phyloP scores from a whole-genome alignment of 1,140 invertebrate species.

The Aradophagus sp. region DNA sequence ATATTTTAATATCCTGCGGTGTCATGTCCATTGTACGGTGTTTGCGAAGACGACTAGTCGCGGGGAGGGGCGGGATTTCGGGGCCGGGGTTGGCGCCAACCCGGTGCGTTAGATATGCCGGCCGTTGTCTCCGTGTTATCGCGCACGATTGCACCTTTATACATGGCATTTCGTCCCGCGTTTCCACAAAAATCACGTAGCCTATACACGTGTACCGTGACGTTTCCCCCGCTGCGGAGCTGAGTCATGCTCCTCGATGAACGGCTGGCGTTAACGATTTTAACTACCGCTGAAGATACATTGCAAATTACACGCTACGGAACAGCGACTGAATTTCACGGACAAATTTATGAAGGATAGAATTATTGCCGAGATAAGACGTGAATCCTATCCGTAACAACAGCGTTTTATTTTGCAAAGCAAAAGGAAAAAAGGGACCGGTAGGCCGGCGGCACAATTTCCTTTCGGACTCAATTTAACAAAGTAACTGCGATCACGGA shows the following conservation, averaged over 20 bases:
- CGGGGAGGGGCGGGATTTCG: slow-evolving; percentile 1
- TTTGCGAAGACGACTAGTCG: slow-evolving; percentile 27
- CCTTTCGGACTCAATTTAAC: too few species aligned
- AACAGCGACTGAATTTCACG: slow-evolving; percentile 40
- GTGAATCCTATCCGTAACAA: slow-evolving; percentile 11
- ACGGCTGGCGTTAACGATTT: slow-evolving; percentile 57
- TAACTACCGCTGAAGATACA: slow-evolving; percentile 53
- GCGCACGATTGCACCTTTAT: slow-evolving; percentile 64
- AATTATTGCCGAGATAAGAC: slow-evolving; percentile 50
- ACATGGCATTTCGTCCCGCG: slow-evolving; percentile 47
- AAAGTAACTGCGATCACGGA: too few species aligned
- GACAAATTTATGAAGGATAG: slow-evolving; percentile 47
- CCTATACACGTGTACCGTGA: slow-evolving; percentile 56
- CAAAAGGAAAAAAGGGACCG: not conserved
- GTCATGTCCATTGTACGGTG: slow-evolving; percentile 62
- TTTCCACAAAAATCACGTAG: slow-evolving; percentile 63
- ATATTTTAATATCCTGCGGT: slow-evolving; percentile 68
- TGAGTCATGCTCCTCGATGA: slow-evolving; percentile 56
- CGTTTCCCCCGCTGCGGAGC: slow-evolving; percentile 52
- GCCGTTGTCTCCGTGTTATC: slow-evolving; percentile 64
- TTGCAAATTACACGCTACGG: slow-evolving; percentile 40
- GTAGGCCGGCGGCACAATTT: too few species aligned
- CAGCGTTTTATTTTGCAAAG: slow-evolving; percentile 9
- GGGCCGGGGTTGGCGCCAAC: not conserved
- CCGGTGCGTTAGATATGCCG: slow-evolving; percentile 54